These are phyloP conservation scores for Pseudopipra pipra DNA, from an alignment of 2,113 vertebrate species.

Conservation along the genomic window DNA sequence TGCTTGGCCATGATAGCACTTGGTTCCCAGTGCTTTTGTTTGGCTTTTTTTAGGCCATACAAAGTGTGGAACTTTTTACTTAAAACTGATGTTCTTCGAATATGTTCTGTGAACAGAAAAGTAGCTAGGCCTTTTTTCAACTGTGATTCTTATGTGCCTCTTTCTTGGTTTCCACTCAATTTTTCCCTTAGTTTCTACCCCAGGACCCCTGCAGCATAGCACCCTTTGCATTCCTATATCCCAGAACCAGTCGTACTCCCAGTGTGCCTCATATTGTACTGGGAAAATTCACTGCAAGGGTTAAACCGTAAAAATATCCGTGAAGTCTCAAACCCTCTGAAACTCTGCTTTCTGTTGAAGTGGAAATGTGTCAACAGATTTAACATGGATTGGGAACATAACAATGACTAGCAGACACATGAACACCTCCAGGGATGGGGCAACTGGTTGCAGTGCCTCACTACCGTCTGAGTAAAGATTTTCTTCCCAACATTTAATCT, in stretches of 20 bases:
- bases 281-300: not conserved
- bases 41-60: not conserved
- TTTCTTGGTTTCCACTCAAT: not conserved
- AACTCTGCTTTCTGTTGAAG: not conserved
- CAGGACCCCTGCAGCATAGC: not conserved
- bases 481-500: not conserved
- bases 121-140: not conserved
- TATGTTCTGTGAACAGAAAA: not conserved
- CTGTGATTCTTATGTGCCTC: fast-evolving
- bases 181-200: not conserved
- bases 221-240: not conserved
- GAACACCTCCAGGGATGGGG: not conserved
- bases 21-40: not conserved
- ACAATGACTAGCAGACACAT: not conserved
- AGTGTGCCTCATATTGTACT: fast-evolving
- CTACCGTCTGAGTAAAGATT: not conserved
- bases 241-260: not conserved
- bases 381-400: not conserved
- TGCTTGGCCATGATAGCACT: not conserved
- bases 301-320: not conserved
- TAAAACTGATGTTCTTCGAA: not conserved
- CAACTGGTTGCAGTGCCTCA: not conserved
- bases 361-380: not conserved
- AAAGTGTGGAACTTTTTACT: not conserved
- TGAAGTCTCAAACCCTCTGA: not conserved